Base-by-base conservation (phyloP, 2,888 invertebrate species). In the Hirtodrosophila confusa region DNA sequence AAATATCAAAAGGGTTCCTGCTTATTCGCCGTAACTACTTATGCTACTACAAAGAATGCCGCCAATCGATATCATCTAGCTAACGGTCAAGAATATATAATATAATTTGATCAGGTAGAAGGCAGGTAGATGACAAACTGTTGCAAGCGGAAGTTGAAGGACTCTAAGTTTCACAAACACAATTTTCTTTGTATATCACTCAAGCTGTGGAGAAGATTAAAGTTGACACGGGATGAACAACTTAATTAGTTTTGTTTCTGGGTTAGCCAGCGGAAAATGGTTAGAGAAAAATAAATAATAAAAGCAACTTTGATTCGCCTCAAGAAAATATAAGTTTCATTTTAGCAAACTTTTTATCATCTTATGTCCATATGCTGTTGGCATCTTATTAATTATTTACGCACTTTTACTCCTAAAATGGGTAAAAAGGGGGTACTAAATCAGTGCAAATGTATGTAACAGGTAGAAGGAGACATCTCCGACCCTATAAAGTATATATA, bases 1-100 rank as follows among this genome's bases (percentile, higher is more conserved):
- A 65, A 80, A 67, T 84, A 80, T 83, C 84, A 76, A 72, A 64
- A 69, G 64, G 47, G 70, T 68, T 63, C 63, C 62, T 69, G 60
- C 63, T 71, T 68, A 70, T 64, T 53, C 50, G 54, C 66, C 58
- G 36, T 67, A 29, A 47, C 37, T 43, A 39, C 41, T 33, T 23
- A 9, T 36, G 40, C 17, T 36, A 70, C 71, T 47, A 75, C 65
- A 82, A 85, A 82, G 85, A 65, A 56, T 67, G 74, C 85, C 82
- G 85, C 85, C 70, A 72, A 82, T 77, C 77, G 67, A 63, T 67
- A 61, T 24, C 70, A 49, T 49, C 58, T 35, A 55, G 64, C 60
- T 45, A 39, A 5, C 48, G 51, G 60, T 73, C 60, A 69, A 51
- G 57, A 63, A 62, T 58, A 43, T 60, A 41, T 51, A 72, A 55